Evolutionary conservation across 2,888 invertebrate genomes (phyloP), one percentile per base, ranked within the genome.

Genomic region (Agrotis ipsilon): DNA sequence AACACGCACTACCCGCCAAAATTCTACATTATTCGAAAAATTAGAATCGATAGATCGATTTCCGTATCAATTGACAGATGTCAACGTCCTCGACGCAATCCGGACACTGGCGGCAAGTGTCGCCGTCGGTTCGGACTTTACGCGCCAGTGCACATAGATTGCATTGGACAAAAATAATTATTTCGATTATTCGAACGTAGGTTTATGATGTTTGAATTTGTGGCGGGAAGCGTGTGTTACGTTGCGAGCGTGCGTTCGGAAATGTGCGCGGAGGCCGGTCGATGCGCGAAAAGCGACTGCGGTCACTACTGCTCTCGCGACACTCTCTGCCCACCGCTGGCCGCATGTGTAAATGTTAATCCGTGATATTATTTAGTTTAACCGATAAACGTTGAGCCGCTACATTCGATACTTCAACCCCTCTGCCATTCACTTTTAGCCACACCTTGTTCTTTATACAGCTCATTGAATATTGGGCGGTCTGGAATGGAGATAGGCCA

Each of bases 171-270:
- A 89, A 90, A 91, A 90, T 75, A 87, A 89, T 88, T 88, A 87
- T 88, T 87, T 86, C 57, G 70, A 85, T 85, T 87, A 86, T 87
- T 88, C 86, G 88, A 91, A 91, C 90, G 90, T 89, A 89, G 72
- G 72, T 75, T 80, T 86, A 84, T 77, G 80, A 83, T 89, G 88
- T 95, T 94, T 92, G 91, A 95, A 94, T 93, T 89, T 87, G 87
- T 92, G 93, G 95, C 95, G 95, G 95, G 94, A 92, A 91, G 88
- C 83, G 92, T 95, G 94, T 92, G 94, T 94, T 91, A 94, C 93
- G 92, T 93, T 88, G 89, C 85, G 90, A 90, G 89, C 92, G 92
- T 94, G 93, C 91, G 93, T 92, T 87, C 88, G 88, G 87, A 85
- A 85, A 86, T 86, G 88, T 91, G 90, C 95, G 95, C 94, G 91